Conservation (phyloP, 2,797 vertebrate genomes). For the Alfaro cultratus region DNA sequence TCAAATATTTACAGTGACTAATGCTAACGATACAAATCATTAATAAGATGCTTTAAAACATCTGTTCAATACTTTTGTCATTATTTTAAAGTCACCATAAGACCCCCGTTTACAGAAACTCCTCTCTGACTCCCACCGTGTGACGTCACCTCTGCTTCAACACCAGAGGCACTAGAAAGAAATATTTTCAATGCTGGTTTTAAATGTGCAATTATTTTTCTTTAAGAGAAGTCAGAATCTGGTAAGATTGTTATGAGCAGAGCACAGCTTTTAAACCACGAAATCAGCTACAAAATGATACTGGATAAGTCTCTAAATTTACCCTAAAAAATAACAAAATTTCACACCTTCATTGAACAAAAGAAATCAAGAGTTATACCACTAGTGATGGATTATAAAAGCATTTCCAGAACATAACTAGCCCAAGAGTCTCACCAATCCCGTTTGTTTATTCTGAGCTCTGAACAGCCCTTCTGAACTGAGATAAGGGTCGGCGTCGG, state of each 20-base stretch:
- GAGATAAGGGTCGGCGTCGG: slow-evolving; percentile 50
- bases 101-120: background rate
- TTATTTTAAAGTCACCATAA: background rate
- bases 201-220: background rate
- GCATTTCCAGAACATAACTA: background rate
- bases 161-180: background rate
- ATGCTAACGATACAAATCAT: background rate
- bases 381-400: slow-evolving; percentile 7
- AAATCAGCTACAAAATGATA: background rate
- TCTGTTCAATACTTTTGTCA: background rate
- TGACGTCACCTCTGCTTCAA: background rate
- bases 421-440: slow-evolving; percentile 3
- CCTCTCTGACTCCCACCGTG: background rate
- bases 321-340: background rate
- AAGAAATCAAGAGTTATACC: background rate
- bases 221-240: background rate
- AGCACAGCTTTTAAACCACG: background rate
- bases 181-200: background rate
- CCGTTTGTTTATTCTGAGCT: slow-evolving; percentile 39
- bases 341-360: background rate
- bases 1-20: background rate
- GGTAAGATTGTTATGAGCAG: background rate
- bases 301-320: background rate
- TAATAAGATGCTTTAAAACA: background rate
- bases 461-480: slow-evolving; percentile 37